A percentile compares a stretch with the other conserved stretches of the same genome.
Conservation (phyloP, 1,140 invertebrate species). For the Drosophila fuyamai region DNA sequence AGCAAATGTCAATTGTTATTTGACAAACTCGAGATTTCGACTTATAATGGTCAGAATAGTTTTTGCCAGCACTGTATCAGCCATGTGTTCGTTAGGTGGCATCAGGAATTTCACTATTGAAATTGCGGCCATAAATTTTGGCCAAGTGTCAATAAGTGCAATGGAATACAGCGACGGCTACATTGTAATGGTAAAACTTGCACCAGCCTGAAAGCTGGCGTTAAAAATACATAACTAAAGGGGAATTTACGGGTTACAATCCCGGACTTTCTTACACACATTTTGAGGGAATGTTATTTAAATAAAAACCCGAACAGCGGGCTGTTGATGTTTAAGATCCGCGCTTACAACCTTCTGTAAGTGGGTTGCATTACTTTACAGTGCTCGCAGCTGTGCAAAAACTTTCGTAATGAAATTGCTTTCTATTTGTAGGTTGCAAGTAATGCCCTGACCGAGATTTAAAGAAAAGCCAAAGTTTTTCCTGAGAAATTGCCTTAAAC, state of each 20-base stretch:
- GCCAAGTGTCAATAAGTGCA: conserved; percentile 72
- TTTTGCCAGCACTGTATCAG: conserved; percentile 23
- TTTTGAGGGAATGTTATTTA: conserved; percentile 25
- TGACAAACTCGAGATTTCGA: conserved; percentile 17
- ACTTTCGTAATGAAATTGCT: conserved; percentile 52
- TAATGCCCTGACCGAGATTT: conserved; percentile 6
- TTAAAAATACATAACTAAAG: conserved; percentile 67
- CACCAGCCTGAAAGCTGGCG: conserved; percentile 4
- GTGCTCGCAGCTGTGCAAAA: conserved; percentile 37
- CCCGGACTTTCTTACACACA: conserved; percentile 7
- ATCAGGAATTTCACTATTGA: conserved; percentile 24
- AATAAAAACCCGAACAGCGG: conserved; percentile 6
- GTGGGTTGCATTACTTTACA: conserved; percentile 14
- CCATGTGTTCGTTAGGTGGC: conserved; percentile 32
- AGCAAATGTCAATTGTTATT: conserved; percentile 67
- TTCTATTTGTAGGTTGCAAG: conserved; percentile 21
- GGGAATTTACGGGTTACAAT: conserved; percentile 53
- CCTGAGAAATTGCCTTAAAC: neutral
- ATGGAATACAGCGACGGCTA: conserved; percentile 38
- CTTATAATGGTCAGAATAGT: conserved; percentile 32
- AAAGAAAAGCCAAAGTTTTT: conserved; percentile 15
- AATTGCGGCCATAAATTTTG: conserved; percentile 66
- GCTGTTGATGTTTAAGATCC: conserved; percentile 14
- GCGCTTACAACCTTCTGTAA: conserved; percentile 30
- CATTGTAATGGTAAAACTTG: conserved; percentile 54